Evolutionary conservation across 2,888 invertebrate genomes (phyloP).

Genomic region (Actias luna): DNA sequence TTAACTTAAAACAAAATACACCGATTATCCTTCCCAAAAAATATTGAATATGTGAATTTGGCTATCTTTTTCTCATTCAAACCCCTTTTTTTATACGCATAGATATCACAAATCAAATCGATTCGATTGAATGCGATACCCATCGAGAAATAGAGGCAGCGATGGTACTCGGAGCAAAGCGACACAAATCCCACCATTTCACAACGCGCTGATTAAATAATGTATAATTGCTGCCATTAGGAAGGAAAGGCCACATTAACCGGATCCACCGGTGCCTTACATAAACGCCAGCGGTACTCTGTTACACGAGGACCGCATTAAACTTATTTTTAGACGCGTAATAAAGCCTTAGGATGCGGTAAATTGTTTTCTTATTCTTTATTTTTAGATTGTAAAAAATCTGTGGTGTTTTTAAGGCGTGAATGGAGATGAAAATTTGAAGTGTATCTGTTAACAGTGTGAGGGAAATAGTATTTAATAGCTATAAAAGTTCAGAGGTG

Average conservation of each 20-base stretch:
- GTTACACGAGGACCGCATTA: conserved; percentile 10
- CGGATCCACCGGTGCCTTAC: conserved; percentile 45
- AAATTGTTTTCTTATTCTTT: neutral
- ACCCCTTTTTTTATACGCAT: neutral
- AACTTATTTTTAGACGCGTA: conserved; percentile 14
- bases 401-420: neutral
- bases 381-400: neutral
- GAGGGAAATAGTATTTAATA: no score
- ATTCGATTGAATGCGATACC: conserved; percentile 33
- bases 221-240: conserved; percentile 58
- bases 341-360: neutral
- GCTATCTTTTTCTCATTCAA: no score
- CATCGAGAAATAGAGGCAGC: conserved; percentile 30
- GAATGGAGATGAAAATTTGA: no score
- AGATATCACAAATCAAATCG: neutral
- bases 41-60: no score
- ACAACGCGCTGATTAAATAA: conserved; percentile 57
- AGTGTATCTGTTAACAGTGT: no score
- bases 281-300: conserved; percentile 30
- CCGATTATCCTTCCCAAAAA: no score
- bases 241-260: conserved; percentile 51
- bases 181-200: conserved; percentile 49
- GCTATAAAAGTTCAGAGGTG: no score
- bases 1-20: no score
- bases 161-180: conserved; percentile 45